These are phyloP conservation scores for Sinella curviseta DNA, from an alignment of 1,140 invertebrate genomes.

Conservation along the genomic window DNA sequence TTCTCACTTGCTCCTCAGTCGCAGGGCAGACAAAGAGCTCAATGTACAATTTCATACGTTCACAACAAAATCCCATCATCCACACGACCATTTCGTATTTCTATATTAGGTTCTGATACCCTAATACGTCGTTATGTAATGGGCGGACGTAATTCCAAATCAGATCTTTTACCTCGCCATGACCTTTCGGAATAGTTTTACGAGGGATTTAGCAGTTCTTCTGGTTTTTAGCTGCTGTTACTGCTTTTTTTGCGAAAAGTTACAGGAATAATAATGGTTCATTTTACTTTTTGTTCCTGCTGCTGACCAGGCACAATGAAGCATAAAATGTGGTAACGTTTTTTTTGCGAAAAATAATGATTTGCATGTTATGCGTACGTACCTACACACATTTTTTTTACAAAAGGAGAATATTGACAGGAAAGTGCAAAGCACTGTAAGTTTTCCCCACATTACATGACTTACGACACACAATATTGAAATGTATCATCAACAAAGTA, in stretches of 20 bases:
- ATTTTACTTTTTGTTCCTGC: background rate
- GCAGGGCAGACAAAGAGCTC: background rate
- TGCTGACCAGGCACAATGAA: slow-evolving; percentile 19
- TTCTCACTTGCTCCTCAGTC: too few relatives aligned
- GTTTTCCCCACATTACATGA: background rate
- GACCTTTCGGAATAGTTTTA: slow-evolving; percentile 49
- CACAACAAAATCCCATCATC: background rate
- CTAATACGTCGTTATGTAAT: slow-evolving; percentile 47
- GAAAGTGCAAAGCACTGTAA: background rate
- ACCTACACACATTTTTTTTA: too few relatives aligned
- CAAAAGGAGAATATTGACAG: too few relatives aligned
- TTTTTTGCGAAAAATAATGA: background rate
- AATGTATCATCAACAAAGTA: too few relatives aligned
- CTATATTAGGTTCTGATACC: slow-evolving; percentile 48
- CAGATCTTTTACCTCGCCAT: slow-evolving; percentile 32
- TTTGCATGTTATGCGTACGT: background rate
- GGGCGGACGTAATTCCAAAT: slow-evolving; percentile 40
- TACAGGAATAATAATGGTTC: slow-evolving; percentile 5
- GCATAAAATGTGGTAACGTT: background rate
- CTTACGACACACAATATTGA: too few relatives aligned
- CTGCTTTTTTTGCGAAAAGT: too few relatives aligned
- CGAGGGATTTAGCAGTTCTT: slow-evolving; percentile 13
- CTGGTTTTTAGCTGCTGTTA: slow-evolving; percentile 16
- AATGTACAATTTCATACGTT: background rate
- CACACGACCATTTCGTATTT: slow-evolving; percentile 17